phyloP scores from a whole-genome alignment of 35 echinoderm and acorn worm species.

The Ophioderma brevispina region DNA sequence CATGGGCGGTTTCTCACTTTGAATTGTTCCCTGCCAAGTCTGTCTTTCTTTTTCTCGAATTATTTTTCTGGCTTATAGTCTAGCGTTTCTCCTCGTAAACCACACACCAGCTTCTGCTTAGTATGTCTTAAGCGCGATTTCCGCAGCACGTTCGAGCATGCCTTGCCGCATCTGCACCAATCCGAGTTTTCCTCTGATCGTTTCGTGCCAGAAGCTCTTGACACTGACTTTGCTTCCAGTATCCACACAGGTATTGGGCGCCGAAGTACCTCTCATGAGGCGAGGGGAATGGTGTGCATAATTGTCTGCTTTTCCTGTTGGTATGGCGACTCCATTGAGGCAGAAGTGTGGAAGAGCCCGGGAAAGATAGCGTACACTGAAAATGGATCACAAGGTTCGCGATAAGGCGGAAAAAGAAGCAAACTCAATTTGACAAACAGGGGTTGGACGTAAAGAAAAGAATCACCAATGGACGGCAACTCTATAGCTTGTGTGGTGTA shows the following conservation, averaged over 20 bases:
- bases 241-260: neutral
- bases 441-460: neutral
- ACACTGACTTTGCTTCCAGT: neutral
- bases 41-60: neutral
- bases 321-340: neutral
- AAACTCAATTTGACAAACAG: constrained; percentile 11
- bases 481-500: too few species aligned
- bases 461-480: too few species aligned
- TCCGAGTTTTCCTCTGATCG: neutral
- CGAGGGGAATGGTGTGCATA: too few species aligned
- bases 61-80: neutral
- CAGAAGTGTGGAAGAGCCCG: neutral
- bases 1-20: neutral
- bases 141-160: neutral
- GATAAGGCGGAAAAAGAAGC: too few species aligned
- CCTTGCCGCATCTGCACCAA: neutral
- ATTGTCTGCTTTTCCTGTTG: neutral
- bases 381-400: neutral
- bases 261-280: neutral
- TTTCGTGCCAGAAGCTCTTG: neutral
- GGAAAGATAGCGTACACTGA: neutral
- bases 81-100: neutral
- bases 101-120: neutral
- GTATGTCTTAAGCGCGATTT: neutral
- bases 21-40: neutral